A percentile compares a stretch with the other conserved stretches of the same genome.
Evolutionary conservation across 2,113 vertebrate genomes (phyloP).

Genomic region (Rhagologus leucostigma): DNA sequence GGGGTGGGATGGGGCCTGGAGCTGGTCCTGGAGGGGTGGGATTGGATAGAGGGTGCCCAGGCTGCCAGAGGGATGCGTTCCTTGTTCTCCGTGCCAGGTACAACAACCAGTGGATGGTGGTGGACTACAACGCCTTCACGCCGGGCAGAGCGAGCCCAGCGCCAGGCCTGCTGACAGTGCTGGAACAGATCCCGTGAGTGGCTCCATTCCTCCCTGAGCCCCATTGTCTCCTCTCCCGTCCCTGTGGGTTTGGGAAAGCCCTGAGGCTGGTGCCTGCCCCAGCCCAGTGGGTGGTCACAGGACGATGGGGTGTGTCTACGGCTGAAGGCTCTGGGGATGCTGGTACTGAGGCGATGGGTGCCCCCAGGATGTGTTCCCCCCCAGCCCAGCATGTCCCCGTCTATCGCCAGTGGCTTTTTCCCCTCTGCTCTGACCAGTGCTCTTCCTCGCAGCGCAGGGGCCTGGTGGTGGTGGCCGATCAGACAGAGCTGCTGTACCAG

Average conservation of each 20-base stretch:
- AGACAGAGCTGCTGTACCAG: slow-evolving; percentile 80
- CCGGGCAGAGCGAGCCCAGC: slow-evolving; percentile 50
- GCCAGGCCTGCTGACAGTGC: slow-evolving; percentile 77
- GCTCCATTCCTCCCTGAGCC: rapidly evolving
- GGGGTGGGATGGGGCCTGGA: rapidly evolving
- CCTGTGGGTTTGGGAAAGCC: not conserved
- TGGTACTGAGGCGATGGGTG: not conserved
- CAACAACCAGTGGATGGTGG: slow-evolving; percentile 98
- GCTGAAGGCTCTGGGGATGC: not conserved
- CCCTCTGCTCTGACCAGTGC: not conserved
- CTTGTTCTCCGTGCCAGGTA: slow-evolving; percentile 72
- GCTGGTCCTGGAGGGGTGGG: rapidly evolving
- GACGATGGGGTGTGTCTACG: rapidly evolving
- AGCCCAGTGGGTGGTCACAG: rapidly evolving
- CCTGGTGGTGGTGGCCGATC: slow-evolving; percentile 75
- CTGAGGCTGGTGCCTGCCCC: not conserved
- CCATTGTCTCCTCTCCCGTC: rapidly evolving
- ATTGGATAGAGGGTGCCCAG: rapidly evolving
- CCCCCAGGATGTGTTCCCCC: rapidly evolving
- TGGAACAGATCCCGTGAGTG: slow-evolving; percentile 96
- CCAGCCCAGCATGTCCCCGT: no score
- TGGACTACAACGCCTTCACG: slow-evolving; percentile 85
- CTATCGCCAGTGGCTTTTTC: rapidly evolving
- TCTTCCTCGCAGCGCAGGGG: slow-evolving; percentile 50
- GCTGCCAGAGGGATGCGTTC: not conserved